A percentile compares a stretch with the other conserved stretches of the same genome.
These are phyloP conservation scores for Oncorhynchus kisutch DNA, from an alignment of 2,113 vertebrate genomes.

Conservation along the genomic window DNA sequence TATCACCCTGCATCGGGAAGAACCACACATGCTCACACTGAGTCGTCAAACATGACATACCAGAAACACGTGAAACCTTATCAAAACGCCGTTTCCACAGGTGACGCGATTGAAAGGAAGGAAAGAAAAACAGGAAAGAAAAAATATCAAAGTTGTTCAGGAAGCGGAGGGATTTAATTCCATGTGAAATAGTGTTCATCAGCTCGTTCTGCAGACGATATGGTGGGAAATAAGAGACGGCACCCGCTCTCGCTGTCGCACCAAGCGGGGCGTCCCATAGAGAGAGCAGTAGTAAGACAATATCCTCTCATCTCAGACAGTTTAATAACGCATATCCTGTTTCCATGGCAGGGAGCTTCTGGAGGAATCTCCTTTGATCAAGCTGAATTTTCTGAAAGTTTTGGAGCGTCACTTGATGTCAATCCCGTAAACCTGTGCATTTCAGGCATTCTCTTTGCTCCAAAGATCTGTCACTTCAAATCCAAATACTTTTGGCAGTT, in stretches of 20 bases:
- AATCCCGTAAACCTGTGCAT: no score
- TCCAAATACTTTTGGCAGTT: no score
- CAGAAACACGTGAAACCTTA: slow-evolving; percentile 24
- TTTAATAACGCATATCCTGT: slow-evolving; percentile 21
- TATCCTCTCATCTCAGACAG: slow-evolving; percentile 37
- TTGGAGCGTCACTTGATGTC: no score
- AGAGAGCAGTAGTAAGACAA: slow-evolving; percentile 31
- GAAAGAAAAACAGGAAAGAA: slow-evolving; percentile 20
- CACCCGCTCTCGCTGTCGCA: slow-evolving; percentile 28
- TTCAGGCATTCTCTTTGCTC: no score
- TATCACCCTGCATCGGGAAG: slow-evolving; percentile 19
- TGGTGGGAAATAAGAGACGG: slow-evolving; percentile 46
- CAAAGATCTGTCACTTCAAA: no score
- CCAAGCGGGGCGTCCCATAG: slow-evolving; percentile 37
- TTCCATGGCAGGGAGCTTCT: background rate
- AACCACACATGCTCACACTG: slow-evolving; percentile 1
- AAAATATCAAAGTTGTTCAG: slow-evolving; percentile 35
- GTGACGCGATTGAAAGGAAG: slow-evolving; percentile 18
- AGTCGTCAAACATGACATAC: slow-evolving; percentile 27
- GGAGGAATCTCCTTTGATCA: background rate
- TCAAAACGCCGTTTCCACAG: slow-evolving; percentile 17
- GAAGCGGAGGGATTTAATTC: slow-evolving; percentile 32
- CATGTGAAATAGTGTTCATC: slow-evolving; percentile 45
- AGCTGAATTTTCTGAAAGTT: background rate
- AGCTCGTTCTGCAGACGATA: slow-evolving; percentile 47